phyloP scores from a whole-genome alignment of 2,888 invertebrate species.

The Elysia crispata region DNA sequence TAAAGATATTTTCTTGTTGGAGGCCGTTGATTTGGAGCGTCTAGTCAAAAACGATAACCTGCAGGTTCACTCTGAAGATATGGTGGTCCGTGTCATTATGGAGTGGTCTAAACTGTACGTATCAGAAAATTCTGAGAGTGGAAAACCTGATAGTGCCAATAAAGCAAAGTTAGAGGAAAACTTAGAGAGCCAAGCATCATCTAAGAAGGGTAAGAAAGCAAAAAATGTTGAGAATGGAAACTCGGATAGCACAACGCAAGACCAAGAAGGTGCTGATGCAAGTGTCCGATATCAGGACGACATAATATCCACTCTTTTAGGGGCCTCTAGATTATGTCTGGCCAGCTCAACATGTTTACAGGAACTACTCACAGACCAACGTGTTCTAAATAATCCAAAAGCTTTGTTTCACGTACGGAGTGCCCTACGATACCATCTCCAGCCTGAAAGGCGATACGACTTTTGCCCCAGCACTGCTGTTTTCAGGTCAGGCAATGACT shows the following conservation, averaged over 20 bases:
- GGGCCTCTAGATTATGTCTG: constrained; percentile 11
- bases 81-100: not conserved
- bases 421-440: constrained; percentile 15
- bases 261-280: too few relatives aligned
- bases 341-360: constrained; percentile 28
- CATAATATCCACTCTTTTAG: not conserved
- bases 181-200: too few relatives aligned
- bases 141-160: too few relatives aligned
- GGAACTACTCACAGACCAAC: not conserved
- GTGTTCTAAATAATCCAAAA: not conserved
- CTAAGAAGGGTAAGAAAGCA: too few relatives aligned
- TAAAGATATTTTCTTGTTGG: not conserved
- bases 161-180: too few relatives aligned
- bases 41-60: not conserved
- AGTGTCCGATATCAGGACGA: too few relatives aligned
- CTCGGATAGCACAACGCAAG: too few relatives aligned
- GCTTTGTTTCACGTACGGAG: constrained; percentile 5
- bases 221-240: too few relatives aligned
- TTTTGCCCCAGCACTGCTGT: constrained; percentile 20
- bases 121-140: too few relatives aligned
- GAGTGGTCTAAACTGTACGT: not conserved
- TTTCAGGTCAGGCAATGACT: not conserved
- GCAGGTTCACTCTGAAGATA: not conserved
- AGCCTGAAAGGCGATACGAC: constrained; percentile 31
- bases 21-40: not conserved